Conservation (phyloP, 2,113 vertebrate genomes). For the Cyrtonyx montezumae region DNA sequence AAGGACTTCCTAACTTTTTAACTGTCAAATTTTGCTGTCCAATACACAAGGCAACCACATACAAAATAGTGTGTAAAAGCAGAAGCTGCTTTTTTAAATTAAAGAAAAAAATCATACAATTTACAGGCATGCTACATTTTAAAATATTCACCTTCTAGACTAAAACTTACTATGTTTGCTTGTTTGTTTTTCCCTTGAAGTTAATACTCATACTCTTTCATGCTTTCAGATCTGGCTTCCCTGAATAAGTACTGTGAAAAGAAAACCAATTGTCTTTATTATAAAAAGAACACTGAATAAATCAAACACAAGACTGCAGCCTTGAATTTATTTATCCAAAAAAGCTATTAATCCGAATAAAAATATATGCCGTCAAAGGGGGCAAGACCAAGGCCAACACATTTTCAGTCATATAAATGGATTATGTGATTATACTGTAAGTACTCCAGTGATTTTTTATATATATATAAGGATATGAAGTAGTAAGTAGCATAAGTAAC, state of each 20-base stretch:
- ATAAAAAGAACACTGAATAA: not conserved
- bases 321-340: not conserved
- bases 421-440: constrained; percentile 22
- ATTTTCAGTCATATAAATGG: not conserved
- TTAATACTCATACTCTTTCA: not conserved
- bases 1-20: not conserved
- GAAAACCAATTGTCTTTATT: not conserved
- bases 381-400: not conserved
- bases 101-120: too few relatives aligned
- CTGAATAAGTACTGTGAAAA: not conserved
- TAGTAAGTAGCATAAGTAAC: not conserved
- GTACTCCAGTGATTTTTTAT: not conserved
- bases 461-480: not conserved
- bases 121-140: not conserved
- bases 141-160: not conserved
- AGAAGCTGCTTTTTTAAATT: too few relatives aligned
- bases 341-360: not conserved
- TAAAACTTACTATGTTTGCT: not conserved
- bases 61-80: not conserved
- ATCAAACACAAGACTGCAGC: not conserved
- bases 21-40: not conserved
- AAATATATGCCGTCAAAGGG: not conserved
- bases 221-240: not conserved
- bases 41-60: not conserved
- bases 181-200: not conserved